Base-by-base conservation (phyloP, 2,797 vertebrate genomes). In the Pempheris klunzingeri region DNA sequence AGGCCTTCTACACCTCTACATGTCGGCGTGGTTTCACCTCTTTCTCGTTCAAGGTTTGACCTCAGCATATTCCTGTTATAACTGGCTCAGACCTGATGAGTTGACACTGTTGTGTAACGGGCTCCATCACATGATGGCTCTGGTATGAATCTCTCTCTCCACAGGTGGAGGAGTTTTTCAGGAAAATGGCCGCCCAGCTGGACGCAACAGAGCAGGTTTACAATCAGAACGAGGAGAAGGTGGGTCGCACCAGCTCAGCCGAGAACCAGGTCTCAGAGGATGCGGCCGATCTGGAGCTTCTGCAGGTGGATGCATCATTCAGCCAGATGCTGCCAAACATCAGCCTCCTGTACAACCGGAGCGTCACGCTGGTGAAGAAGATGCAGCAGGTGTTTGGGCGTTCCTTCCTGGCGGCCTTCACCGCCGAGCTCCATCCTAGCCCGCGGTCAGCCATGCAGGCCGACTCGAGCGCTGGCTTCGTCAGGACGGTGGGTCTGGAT, bases 131-230 rank as follows among this genome's bases (percentile, higher is more conserved):
- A 34, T 52, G 4, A 39, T 12, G n/a, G 5, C n/a, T 38, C 49
- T 15, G 36, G 11, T 60, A 30, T 54, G 4, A 46, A 10, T 67
- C 13, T 54, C 34, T 47, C 6, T 61, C 22, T 60, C n/a, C n/a
- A 26, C 83, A 97, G 96, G 92, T 96, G 43, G 92, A 95, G 85
- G 92, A 94, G 58, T 95, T 96, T 84, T 94, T 96, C 77, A 88
- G 81, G 74, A 95, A 92, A 87, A 92, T 96, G 74, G 91, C 94
- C 14, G 65, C 90, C 43, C 86, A 95, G 71, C 90, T 95, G 38
- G 92, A 95, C 3, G 82, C 81, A 26, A 77, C 83, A 44, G 92
- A 92, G 4, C 57, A 47, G 2, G 38, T 82, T 44, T 72, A 74
- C 18, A 64, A 50, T 54, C 72, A 57, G 17, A 72, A 70, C 2